Conservation (phyloP, 2,113 vertebrate species). For the Ameiurus melas region DNA sequence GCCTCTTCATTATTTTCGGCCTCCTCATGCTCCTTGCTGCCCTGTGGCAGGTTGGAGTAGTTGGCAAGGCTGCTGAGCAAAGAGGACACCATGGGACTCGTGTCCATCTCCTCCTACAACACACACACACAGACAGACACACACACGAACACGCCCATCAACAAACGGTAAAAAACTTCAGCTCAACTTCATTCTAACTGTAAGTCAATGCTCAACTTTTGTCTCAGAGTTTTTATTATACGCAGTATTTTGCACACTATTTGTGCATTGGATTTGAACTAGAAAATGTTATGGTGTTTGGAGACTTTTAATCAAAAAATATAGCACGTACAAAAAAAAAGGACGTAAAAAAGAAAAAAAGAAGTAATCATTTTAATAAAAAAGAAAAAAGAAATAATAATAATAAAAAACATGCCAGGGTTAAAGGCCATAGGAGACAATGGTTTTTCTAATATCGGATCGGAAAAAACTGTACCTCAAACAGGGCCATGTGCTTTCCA, state of each 20-base stretch:
- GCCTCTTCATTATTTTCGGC: constrained; percentile 91
- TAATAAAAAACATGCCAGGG: too few relatives aligned
- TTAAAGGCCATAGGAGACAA: not conserved
- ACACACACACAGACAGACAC: constrained; percentile 13
- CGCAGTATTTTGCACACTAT: not conserved
- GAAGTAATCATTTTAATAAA: not conserved
- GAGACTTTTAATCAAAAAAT: not conserved
- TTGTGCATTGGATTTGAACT: not conserved
- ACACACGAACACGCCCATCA: not conserved
- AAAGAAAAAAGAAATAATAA: too few relatives aligned
- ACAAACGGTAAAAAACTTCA: not conserved
- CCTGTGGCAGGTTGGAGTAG: constrained; percentile 95
- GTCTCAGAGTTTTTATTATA: not conserved
- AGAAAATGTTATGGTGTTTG: not conserved
- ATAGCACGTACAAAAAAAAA: not conserved
- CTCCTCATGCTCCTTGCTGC: constrained; percentile 94
- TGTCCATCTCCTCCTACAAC: constrained; percentile 96
- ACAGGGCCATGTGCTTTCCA: constrained; percentile 95
- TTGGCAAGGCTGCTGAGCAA: constrained; percentile 95
- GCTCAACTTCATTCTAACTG: not conserved
- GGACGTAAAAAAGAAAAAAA: not conserved
- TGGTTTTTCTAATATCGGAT: not conserved
- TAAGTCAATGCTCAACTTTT: not conserved
- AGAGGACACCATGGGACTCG: constrained; percentile 97
- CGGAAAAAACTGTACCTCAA: constrained; percentile 74